Evolutionary conservation across 64 coral and sea anemone species (phyloP).

Genomic region (Dendronephthya gigantea): DNA sequence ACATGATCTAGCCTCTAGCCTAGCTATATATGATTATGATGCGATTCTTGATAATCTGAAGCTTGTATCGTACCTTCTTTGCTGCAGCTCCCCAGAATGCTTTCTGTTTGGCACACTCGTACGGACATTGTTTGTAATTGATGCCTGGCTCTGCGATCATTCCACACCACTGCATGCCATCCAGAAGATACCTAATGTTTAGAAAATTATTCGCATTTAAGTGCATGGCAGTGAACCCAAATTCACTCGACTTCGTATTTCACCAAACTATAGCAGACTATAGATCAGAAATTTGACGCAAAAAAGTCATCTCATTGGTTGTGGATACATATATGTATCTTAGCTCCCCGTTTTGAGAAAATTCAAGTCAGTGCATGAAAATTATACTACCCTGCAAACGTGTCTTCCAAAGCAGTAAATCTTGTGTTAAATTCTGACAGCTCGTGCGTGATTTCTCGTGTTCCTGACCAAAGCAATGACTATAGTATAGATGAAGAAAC

Average conservation of each 20-base stretch:
- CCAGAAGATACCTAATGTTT: conserved; percentile 66
- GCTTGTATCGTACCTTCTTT: conserved; percentile 36
- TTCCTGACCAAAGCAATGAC: conserved; percentile 91
- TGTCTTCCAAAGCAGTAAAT: conserved; percentile 83
- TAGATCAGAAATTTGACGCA: no score
- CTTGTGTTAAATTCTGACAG: conserved; percentile 57
- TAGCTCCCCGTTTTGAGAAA: no score
- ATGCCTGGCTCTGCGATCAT: conserved; percentile 51
- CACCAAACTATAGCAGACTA: no score
- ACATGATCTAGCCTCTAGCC: no score
- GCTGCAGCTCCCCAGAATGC: conserved; percentile 81
- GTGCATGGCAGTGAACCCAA: no score
- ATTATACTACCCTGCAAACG: conserved; percentile 65
- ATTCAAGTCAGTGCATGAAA: no score
- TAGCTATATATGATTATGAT: no score
- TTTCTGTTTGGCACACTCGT: conserved; percentile 85
- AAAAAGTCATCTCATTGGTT: no score
- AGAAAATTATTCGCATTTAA: no score
- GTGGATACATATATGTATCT: no score
- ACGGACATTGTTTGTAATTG: conserved; percentile 69
- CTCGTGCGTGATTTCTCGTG: conserved; percentile 70
- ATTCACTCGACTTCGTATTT: no score
- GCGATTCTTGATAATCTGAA: background rate
- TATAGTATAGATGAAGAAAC: no score
- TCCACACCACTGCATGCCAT: conserved; percentile 78